Base-by-base conservation (phyloP, 2,113 vertebrate species). In the Monarcha castaneiventris region DNA sequence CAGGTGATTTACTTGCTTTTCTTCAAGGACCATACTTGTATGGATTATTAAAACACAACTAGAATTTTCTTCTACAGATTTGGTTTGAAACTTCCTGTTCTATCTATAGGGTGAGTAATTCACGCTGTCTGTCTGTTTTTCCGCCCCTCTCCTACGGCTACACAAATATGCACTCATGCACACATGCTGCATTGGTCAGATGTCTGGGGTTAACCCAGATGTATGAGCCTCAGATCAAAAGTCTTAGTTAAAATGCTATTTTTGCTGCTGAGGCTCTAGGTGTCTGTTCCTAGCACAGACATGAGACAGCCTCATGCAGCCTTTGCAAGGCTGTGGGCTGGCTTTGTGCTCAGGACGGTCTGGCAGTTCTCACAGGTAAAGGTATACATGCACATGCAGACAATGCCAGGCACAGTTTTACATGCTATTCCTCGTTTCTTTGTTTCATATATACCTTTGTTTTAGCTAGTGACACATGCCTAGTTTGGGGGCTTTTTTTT, bases 41-140 rank as follows among this genome's bases (percentile, higher is more conserved):
- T 46, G 77, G 55, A 87, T 81, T 79, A 41, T 56, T 74, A 75
- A 84, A 37, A 68, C 6, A 84, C 32, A 74, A 64, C 51, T 39
- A 64, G 59, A 52, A 23, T 92, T 84, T 92, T 94, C 62, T 83
- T 85, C 44, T 74, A 32, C 56, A 84, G 77, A 82, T 75, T 81
- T 93, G 72, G 72, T 19, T 72, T 84, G 64, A 90, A 78, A 88
- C 94, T 96, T 97, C 94, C 96, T 92, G 76, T 93, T 91, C 73
- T 92, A 29, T 90, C 73, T 94, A 43, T 39, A 64, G 76, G n/a
- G 64, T 95, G 95, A 96, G 86, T 97, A 96, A 96, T 81, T 91
- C 3, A 1, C 4, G 15, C 33, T 55, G 37, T 0, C 6, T 56
- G 27, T 88, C 55, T 69, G 64, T 91, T 96, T 96, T 97, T 97